Conservation (phyloP, 1,140 invertebrate species). For the Matsumurasca onukii region DNA sequence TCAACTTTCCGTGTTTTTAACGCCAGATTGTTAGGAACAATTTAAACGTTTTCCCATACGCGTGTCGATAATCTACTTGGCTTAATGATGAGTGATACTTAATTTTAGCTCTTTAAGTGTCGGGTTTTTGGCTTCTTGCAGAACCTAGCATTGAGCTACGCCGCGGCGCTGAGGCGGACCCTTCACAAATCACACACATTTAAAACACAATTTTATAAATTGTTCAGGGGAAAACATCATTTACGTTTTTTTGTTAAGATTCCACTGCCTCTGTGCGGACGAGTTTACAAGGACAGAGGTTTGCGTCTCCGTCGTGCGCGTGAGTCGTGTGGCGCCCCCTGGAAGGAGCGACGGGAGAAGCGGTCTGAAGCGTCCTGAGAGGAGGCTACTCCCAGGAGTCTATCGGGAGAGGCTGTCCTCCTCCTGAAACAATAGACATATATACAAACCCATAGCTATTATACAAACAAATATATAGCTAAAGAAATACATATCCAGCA, state of each 20-base stretch:
- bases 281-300: conserved; percentile 13
- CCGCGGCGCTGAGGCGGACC: too few species aligned
- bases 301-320: conserved; percentile 20
- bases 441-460: too few species aligned
- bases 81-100: too few species aligned
- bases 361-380: conserved; percentile 1
- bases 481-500: background rate
- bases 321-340: conserved; percentile 15
- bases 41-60: too few species aligned
- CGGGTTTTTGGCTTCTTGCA: too few species aligned
- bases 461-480: background rate
- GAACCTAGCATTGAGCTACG: too few species aligned
- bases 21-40: too few species aligned
- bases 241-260: background rate
- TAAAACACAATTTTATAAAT: background rate
- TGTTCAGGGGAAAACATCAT: background rate
- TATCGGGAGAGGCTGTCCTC: background rate
- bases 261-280: background rate
- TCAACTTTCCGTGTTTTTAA: too few species aligned
- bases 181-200: too few species aligned
- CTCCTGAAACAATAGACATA: background rate
- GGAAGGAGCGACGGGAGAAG: conserved; percentile 8
- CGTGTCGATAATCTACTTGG: too few species aligned
- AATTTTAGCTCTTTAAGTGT: too few species aligned
- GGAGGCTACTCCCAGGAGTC: conserved; percentile 9